Base-by-base conservation (phyloP, 2,113 vertebrate species). In the Lampris incognitus region DNA sequence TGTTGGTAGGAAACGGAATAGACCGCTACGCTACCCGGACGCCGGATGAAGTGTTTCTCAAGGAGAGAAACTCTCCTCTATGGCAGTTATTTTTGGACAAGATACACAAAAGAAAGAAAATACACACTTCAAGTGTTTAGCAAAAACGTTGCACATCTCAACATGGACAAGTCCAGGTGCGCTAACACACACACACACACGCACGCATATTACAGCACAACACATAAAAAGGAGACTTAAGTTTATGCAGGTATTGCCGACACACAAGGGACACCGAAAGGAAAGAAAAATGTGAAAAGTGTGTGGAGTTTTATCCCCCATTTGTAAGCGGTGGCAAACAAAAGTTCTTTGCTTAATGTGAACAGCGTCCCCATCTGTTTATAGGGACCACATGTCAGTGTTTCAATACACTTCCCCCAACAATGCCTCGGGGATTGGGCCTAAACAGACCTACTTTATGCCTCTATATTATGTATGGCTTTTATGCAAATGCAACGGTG, bases 401-500 rank as follows among this genome's bases (percentile, higher is more conserved):
- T 67, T 72, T 57, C 60, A 71, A 54, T 87, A 66, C 74, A 79
- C 56, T 24, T 24, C 50, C 56, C 69, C 52, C 36, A 40, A 84
- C 85, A 89, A 86, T 72, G 80, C 90, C 54, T 82, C 66, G 67
- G 67, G 83, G 83, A 85, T 72, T 80, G 76, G 82, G 86, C 69
- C 74, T 84, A 59, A 87, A 90, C 78, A 85, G 76, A 81, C 81
- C 67, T 51, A 52, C 60, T 87, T 86, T 86, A 83, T 74, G 57
- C 71, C 49, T 81, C 70, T 82, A 68, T 84, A 80, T 87, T 87
- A 72, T 82, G 65, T 72, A 82, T 75, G 81, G 84, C 59, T 86
- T 87, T 88, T 63, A 89, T 89, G 81, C 79, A 91, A 91, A 94
- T 89, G 61, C 11, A 55, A 37, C 6, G 40, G 79, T 78, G 83